Base-by-base conservation (phyloP, 2,888 invertebrate genomes). In the Parnassius orleans region DNA sequence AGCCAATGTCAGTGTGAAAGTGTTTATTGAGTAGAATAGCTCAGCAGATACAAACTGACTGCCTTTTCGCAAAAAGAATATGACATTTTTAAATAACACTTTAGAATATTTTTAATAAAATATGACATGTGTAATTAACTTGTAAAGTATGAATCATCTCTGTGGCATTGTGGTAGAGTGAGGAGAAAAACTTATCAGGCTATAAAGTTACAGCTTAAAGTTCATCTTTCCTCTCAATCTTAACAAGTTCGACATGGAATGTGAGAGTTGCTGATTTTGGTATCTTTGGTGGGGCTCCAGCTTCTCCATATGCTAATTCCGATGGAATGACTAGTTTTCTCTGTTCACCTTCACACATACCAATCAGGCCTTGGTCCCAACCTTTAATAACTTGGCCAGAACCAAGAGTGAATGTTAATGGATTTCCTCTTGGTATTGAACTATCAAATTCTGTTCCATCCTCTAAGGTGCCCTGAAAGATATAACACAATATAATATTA, bases 381-480 rank as follows among this genome's bases (percentile, higher is more conserved):
- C 97, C 97, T 83, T 96, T 96, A 69, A 98, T 97, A 3, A 97
- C 97, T 86, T 97, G 97, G 0, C 96, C 96, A 3, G 94, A 93
- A 51, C 97, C 97, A 61, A 98, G 87, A 2, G 95, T 96, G 77
- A 98, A 97, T 11, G 95, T 94, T 65, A 97, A 93, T 0, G 96
- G 96, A 68, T 95, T 93, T 33, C 94, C 94, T 68, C 96, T 89
- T 19, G 94, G 93, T 71, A 95, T 93, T 66, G 96, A 96, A 78
- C 95, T 96, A 81, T 98, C 97, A 90, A 98, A 97, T 82, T 97
- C 96, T 11, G 95, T 95, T 2, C 96, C 97, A 92, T 96, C 96
- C 71, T 96, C 95, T 61, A 97, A 85, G 9, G 94, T 95, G 33
- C 97, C 97, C 96, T 97, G 79, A 60, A 92, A 91, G 48, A 50